These are phyloP conservation scores for Psittacula derbiana DNA, from an alignment of 2,797 vertebrate species.

Conservation along the genomic window DNA sequence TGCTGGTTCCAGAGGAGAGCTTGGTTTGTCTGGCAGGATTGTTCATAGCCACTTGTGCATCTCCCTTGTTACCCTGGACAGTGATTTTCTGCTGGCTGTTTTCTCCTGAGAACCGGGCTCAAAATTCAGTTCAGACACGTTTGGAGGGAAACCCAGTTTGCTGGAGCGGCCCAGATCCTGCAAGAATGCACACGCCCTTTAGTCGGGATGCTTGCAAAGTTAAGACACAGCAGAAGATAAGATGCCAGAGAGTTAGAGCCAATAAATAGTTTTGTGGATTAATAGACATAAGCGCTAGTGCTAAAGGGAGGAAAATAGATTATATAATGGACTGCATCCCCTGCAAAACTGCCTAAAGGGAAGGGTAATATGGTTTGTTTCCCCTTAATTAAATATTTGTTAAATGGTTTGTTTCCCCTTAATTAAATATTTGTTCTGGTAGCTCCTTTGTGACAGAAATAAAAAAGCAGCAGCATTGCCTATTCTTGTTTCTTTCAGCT, in stretches of 20 bases:
- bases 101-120: neutral
- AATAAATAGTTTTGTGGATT: conserved; percentile 45
- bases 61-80: neutral
- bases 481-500: conserved; percentile 24
- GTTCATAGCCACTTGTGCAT: neutral
- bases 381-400: conserved; percentile 55
- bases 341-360: conserved; percentile 9
- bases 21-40: neutral
- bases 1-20: neutral
- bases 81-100: neutral
- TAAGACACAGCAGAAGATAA: neutral
- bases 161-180: neutral
- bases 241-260: conserved; percentile 16
- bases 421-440: conserved; percentile 56
- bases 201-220: neutral
- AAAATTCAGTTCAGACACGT: neutral
- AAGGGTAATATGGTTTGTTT: conserved; percentile 18
- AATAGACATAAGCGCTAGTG: conserved; percentile 4
- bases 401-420: conserved; percentile 38
- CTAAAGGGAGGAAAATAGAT: conserved; percentile 17
- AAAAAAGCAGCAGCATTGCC: neutral
- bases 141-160: neutral
- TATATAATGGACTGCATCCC: conserved; percentile 19
- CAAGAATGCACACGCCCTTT: neutral
- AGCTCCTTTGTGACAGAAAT: conserved; percentile 32